Evolutionary conservation across 2,113 vertebrate species (phyloP), one percentile per base, ranked within the genome.

Genomic region (Hylia prasina): DNA sequence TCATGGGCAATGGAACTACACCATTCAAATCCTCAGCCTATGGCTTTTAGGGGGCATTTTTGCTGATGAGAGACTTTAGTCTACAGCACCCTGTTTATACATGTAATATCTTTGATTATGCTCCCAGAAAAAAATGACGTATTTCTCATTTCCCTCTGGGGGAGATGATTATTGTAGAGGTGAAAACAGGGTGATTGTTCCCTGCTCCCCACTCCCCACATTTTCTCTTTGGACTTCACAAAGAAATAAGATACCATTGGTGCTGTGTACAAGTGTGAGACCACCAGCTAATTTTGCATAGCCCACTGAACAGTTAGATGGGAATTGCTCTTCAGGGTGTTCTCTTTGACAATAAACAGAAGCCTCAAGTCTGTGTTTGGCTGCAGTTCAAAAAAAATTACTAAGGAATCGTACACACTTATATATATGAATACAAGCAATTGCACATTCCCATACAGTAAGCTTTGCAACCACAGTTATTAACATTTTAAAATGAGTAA

Each of bases 401-500:
- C 97, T 96, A 92, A 97, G 96, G 97, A 98, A 98, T 97, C 87
- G 90, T 94, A 96, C 95, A 97, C 97, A 93, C 97, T 97, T 96
- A 96, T 95, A 96, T 97, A 91, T 95, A 96, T 94, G 97, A 97
- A 96, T 96, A 92, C 96, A 94, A 93, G 92, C 66, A 87, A 93
- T 65, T 93, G 92, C 81, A 87, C 95, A 91, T 91, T 97, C 93
- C 95, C 95, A 87, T 97, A 96, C 45, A 95, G 94, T 86, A 90
- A 90, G 94, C 86, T 93, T 94, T 84, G 76, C 94, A 87, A 96
- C 87, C 97, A 88, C 73, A 94, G 95, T 94, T 96, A 97, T 96
- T 98, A 97, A 97, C 97, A 97, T 97, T 97, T 95, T 98, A 81
- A 96, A 98, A 97, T 95, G 96, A 98, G 96, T 97, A 97, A 96